A percentile compares a stretch with the other conserved stretches of the same genome.
Evolutionary conservation across 2,797 vertebrate genomes (phyloP).

Genomic region (Acrossocheilus wenchowensis): DNA sequence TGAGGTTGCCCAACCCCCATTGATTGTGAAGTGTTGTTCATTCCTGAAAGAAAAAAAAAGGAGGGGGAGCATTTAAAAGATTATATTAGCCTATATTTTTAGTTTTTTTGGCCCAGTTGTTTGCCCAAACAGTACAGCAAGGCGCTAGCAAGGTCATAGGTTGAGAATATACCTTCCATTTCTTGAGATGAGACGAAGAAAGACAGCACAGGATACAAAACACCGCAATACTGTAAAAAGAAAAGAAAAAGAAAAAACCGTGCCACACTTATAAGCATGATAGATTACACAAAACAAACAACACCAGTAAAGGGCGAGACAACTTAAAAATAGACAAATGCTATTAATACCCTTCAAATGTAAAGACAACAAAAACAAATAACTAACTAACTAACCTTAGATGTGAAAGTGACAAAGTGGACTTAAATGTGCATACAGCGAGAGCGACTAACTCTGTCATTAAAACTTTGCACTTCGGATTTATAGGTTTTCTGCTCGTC

Average conservation of each 20-base stretch:
- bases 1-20: slow-evolving; percentile 65
- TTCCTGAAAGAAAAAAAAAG: not conserved
- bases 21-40: slow-evolving; percentile 61
- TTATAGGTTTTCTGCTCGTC: not conserved
- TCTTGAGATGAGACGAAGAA: slow-evolving; percentile 49
- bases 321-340: not conserved
- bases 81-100: too few relatives aligned
- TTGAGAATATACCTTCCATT: slow-evolving; percentile 65
- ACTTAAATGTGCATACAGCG: slow-evolving; percentile 57
- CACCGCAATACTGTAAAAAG: slow-evolving; percentile 58
- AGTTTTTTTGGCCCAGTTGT: not conserved
- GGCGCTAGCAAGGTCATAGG: not conserved
- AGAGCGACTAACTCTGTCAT: slow-evolving; percentile 51
- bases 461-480: slow-evolving; percentile 5
- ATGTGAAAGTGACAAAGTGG: slow-evolving; percentile 57
- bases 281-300: not conserved
- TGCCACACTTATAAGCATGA: not conserved
- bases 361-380: too few relatives aligned
- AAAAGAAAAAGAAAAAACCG: not conserved
- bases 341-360: not conserved
- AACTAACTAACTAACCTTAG: too few relatives aligned
- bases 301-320: not conserved
- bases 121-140: not conserved
- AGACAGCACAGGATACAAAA: slow-evolving; percentile 63
- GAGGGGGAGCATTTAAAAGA: too few relatives aligned